A percentile compares a stretch with the other conserved stretches of the same genome.
Evolutionary conservation across 2,797 vertebrate species (phyloP).

Genomic region (Trachurus trachurus): DNA sequence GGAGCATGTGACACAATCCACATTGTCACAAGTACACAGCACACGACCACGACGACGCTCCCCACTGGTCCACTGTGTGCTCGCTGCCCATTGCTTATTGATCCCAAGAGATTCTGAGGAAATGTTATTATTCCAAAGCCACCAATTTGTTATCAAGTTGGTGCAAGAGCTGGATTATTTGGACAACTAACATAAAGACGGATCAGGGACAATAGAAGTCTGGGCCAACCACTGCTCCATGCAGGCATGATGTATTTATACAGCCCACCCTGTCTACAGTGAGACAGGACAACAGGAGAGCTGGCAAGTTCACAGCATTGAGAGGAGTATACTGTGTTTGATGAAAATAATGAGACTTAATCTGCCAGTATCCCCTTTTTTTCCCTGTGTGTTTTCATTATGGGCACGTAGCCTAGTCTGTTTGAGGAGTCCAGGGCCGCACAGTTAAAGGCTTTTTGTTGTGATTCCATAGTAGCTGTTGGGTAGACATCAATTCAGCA

Average conservation of each 20-base stretch:
- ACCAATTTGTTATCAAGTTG: slow-evolving; percentile 48
- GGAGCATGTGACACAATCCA: slow-evolving; percentile 58
- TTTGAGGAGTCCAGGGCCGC: slow-evolving; percentile 42
- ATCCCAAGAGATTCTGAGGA: slow-evolving; percentile 56
- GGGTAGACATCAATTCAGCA: slow-evolving; percentile 63
- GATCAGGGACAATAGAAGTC: slow-evolving; percentile 45
- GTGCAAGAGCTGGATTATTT: slow-evolving; percentile 49
- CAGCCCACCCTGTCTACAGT: slow-evolving; percentile 19
- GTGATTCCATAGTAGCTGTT: slow-evolving; percentile 62
- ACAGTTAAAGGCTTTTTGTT: slow-evolving; percentile 66
- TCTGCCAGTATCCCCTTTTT: slow-evolving; percentile 50
- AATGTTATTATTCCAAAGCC: slow-evolving; percentile 49
- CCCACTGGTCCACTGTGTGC: slow-evolving; percentile 52
- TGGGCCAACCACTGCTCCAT: slow-evolving; percentile 22
- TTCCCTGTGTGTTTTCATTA: slow-evolving; percentile 50
- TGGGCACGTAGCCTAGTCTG: slow-evolving; percentile 53
- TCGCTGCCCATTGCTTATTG: slow-evolving; percentile 46
- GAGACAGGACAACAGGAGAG: slow-evolving; percentile 46
- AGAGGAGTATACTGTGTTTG: slow-evolving; percentile 44
- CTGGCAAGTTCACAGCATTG: slow-evolving; percentile 55
- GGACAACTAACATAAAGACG: slow-evolving; percentile 34
- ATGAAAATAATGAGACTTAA: slow-evolving; percentile 76
- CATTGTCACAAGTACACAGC: slow-evolving; percentile 54
- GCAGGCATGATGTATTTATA: slow-evolving; percentile 11
- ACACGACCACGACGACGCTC: slow-evolving; percentile 19